Base-by-base conservation (phyloP, 1,140 invertebrate genomes). In the Stegodyphus dumicola region DNA sequence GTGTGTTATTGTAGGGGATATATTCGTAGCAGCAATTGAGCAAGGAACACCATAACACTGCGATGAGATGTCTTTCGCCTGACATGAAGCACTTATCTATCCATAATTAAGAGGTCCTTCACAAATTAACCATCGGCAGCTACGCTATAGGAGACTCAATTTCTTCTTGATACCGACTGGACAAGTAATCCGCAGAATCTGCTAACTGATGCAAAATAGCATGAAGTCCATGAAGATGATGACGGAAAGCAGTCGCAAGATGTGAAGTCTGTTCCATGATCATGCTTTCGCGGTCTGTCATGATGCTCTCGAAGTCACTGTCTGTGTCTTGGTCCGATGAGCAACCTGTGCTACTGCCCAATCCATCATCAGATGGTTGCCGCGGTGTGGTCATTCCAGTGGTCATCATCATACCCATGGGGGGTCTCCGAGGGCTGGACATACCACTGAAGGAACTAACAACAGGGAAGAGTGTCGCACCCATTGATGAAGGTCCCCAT, bases 141-240 rank as follows among this genome's bases (percentile, higher is more conserved):
- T 75, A 77, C 77, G 65, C 64, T 6, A 49, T 33, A 65, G 83
- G 77, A 5, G 76, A 73, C 53, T 87, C 95, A 83, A 97, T 94
- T 91, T 96, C 95, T 89, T 93, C 94, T 90, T 96, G 95, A 91
- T 97, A 97, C 88, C 95, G 93, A 86, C 93, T 93, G 78, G 95
- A 96, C 73, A 97, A 92, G 89, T 95, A 95, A 86, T 94, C 93
- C 7, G 96, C 95, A 86, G 95, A 94, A 86, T 95, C 93, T 52
- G 95, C 96, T 91, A 97, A 94, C 77, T 95, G 94, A 88, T 94
- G 93, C 74, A 97, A 92, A 87, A 95, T 95, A 86, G 93, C 93
- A 87, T 95, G 94, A 51, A 97, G 93, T 7, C 95, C 95, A 77
- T 93, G 92, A 9, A 97, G 91, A 90, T 97, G 95, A 88, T 93